phyloP scores from a whole-genome alignment of 1,140 invertebrate genomes.

The Drosophila pseudoobscura region DNA sequence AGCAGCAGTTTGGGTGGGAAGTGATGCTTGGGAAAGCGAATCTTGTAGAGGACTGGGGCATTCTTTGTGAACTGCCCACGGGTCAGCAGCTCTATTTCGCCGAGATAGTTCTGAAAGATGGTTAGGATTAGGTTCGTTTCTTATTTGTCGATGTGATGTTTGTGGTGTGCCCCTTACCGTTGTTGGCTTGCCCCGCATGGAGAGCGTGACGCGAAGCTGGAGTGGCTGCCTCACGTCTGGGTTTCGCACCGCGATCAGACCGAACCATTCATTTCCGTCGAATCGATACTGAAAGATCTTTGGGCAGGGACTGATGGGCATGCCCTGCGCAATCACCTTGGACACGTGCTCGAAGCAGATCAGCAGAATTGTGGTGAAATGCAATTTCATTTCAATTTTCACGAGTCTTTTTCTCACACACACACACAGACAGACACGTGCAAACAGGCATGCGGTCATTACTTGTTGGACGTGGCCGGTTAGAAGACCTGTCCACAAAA shows the following conservation, averaged over 20 bases:
- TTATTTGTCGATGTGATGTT: too few relatives aligned
- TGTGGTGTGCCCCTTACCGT: conserved; percentile 41
- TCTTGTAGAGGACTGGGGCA: conserved; percentile 68
- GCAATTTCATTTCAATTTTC: conserved; percentile 32
- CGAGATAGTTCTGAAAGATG: conserved; percentile 66
- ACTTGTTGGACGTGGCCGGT: too few relatives aligned
- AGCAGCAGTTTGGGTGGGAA: conserved; percentile 76
- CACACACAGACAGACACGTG: too few relatives aligned
- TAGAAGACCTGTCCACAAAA: too few relatives aligned
- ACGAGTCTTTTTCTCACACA: too few relatives aligned
- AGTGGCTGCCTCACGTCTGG: conserved; percentile 55
- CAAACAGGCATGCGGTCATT: too few relatives aligned
- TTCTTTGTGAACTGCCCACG: conserved; percentile 64
- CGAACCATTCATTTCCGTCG: conserved; percentile 78
- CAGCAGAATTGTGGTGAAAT: conserved; percentile 47
- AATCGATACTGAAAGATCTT: conserved; percentile 80
- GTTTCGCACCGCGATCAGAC: conserved; percentile 70
- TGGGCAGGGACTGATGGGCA: conserved; percentile 77
- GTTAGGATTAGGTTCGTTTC: not conserved
- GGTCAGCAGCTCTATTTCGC: conserved; percentile 77
- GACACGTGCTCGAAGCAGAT: conserved; percentile 54
- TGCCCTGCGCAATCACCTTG: conserved; percentile 58
- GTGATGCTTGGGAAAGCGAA: conserved; percentile 74
- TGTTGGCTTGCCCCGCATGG: conserved; percentile 77
- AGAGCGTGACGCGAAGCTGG: conserved; percentile 73